Percentiles rank a stretch among this genome's conserved stretches.
phyloP scores from a whole-genome alignment of 2,113 vertebrate genomes.

The Istiophorus platypterus region DNA sequence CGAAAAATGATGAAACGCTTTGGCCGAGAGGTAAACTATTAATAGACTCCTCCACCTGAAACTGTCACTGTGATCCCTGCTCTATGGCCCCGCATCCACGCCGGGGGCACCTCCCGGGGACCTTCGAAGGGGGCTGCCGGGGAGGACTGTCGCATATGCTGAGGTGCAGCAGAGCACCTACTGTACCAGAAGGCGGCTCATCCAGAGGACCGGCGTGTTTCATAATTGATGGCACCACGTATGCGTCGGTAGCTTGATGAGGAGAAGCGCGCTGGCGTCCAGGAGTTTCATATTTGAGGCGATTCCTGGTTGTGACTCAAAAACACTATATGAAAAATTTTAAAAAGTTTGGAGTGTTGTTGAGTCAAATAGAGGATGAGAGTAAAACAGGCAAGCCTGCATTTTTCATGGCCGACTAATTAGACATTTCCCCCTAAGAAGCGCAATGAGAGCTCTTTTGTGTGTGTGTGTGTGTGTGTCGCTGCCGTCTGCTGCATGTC shows the following conservation, averaged over 20 bases:
- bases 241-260: constrained; percentile 36
- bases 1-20: constrained; percentile 86
- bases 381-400: constrained; percentile 66
- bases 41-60: constrained; percentile 88
- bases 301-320: constrained; percentile 60
- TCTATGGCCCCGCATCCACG: constrained; percentile 69
- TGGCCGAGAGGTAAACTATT: constrained; percentile 87
- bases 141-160: constrained; percentile 70
- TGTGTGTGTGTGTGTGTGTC: constrained; percentile 73
- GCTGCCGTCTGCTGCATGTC: constrained; percentile 70
- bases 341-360: constrained; percentile 62
- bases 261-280: constrained; percentile 30
- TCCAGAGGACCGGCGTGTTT: constrained; percentile 37
- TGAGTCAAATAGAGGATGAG: constrained; percentile 67
- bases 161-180: constrained; percentile 34
- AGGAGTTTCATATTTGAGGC: constrained; percentile 48
- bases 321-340: too few relatives aligned
- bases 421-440: constrained; percentile 74
- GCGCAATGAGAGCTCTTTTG: constrained; percentile 70
- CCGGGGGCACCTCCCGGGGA: constrained; percentile 74
- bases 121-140: constrained; percentile 67
- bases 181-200: constrained; percentile 21
- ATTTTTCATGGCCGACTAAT: constrained; percentile 80
- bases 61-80: constrained; percentile 85
- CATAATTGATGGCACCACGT: constrained; percentile 55